Evolutionary conservation across 2,113 vertebrate species (phyloP).

Genomic region (Bos indicus): DNA sequence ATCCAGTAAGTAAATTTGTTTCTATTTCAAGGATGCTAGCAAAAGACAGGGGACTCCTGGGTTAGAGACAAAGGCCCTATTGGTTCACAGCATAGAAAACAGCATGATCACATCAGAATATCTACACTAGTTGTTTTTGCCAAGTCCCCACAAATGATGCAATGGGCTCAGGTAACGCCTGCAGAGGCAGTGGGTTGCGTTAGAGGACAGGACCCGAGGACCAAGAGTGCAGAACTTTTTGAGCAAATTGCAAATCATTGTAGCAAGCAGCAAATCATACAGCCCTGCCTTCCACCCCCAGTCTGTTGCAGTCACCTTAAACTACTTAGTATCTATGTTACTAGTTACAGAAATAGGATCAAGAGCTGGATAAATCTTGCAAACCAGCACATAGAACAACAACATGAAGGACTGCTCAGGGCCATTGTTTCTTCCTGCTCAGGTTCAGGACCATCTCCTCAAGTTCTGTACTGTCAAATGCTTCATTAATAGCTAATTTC

Average conservation of each 20-base stretch:
- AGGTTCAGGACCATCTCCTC: neutral
- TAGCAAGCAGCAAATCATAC: neutral
- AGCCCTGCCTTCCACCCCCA: neutral
- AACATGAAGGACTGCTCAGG: neutral
- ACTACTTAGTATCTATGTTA: neutral
- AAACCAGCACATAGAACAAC: neutral
- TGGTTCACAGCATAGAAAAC: neutral
- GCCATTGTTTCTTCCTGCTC: neutral
- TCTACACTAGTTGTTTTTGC: neutral
- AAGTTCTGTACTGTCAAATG: neutral
- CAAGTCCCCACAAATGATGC: neutral
- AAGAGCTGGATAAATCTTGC: neutral
- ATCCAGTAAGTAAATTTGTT: neutral
- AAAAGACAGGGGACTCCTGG: neutral
- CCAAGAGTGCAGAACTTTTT: neutral
- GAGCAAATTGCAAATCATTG: neutral
- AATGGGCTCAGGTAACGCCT: neutral
- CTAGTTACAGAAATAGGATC: neutral
- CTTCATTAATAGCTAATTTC: neutral
- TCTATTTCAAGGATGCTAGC: neutral
- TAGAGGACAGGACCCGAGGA: neutral
- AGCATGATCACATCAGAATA: neutral
- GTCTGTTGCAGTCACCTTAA: neutral
- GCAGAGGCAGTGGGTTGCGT: neutral
- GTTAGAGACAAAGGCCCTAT: neutral